Evolutionary conservation across 2,888 invertebrate genomes (phyloP), one percentile per base, ranked within the genome.

Genomic region (Diarsia dahlii): DNA sequence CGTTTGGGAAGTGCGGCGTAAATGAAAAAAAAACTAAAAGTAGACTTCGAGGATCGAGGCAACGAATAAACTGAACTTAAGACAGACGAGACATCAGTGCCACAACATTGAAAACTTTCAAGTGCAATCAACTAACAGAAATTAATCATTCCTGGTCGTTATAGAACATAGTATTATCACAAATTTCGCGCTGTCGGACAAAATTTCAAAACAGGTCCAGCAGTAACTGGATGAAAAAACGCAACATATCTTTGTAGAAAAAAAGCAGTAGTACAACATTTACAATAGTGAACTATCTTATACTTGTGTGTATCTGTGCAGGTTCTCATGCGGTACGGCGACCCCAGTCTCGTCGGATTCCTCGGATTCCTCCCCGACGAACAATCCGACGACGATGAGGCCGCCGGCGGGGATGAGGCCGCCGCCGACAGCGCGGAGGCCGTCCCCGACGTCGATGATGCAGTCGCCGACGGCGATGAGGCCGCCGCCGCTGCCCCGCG

Each of bases 301-400:
- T 63, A 34, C 76, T 64, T 56, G 45, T 70, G 9, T 78, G 34
- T 69, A 23, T n/a, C 28, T 54, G 60, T 74, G 34, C 66, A 96
- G 96, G 88, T 95, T 94, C 76, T 96, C 96, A n/a, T 95, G 95
- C 84, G 95, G 95, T 12, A 95, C 96, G 0, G 95, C 92, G 75
- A 95, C 96, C 12, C 96, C 96, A 0, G 95, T 95, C 20, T 96
- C 96, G 0, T 95, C 96, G 0, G 94, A 94, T 74, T 96, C 96
- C 6, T 94, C 95, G 4, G 93, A 93, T 65, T 93, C 95, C 20
- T 92, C 93, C 23, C 93, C 93, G 46, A 88, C 93, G 58, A 91
- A 90, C 76, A 93, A 92, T 13, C 88, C 90, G 18, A 46, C 60
- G n/a, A 13, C 20, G 54, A 71, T 23, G 13, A 48, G 46, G 46